Base-by-base conservation (phyloP, 2,797 vertebrate species). In the Cottoperca gobio region DNA sequence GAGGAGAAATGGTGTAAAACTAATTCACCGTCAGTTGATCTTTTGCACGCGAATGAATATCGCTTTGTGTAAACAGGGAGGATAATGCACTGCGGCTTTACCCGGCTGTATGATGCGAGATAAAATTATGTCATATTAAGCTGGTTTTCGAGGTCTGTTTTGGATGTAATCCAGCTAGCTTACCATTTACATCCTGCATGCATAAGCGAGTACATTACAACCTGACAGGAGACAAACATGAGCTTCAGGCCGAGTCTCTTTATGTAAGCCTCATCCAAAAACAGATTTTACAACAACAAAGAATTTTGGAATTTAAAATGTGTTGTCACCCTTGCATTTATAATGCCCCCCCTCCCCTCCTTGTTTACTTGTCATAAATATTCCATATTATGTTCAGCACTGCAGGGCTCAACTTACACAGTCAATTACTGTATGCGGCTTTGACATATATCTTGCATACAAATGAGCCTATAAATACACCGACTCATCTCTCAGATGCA, bases 401-500 rank as follows among this genome's bases (percentile, higher is more conserved):
- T 81, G 45, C 9, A 80, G 62, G 83, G 75, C 80, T 81, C 67
- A 65, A 63, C 69, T 86, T 83, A 78, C 67, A 81, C 71, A 57
- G 75, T 81, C 79, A 85, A 83, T 86, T 87, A 85, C 77, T 49
- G 75, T 71, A 79, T 83, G 76, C 26, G 12, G 71, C 82, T 85
- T 89, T 72, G 75, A 89, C 81, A 78, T 89, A 90, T 80, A 82
- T 79, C 71, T 76, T 73, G 73, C 65, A 91, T 93, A 82, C 73
- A 90, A 90, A 90, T 92, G 62, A 87, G 84, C 23, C 86, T 87
- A 87, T 89, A 90, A 90, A 89, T 89, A 88, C 80, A 78, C 77
- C 1, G 13, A 55, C 73, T 70, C 58, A 73, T 86, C 74, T 78
- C 81, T 79, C 39, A 68, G 76, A 87, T 70, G 78, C 70, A 87